Conservation (phyloP, 2,888 invertebrate species). For the Latrodectus hesperus region DNA sequence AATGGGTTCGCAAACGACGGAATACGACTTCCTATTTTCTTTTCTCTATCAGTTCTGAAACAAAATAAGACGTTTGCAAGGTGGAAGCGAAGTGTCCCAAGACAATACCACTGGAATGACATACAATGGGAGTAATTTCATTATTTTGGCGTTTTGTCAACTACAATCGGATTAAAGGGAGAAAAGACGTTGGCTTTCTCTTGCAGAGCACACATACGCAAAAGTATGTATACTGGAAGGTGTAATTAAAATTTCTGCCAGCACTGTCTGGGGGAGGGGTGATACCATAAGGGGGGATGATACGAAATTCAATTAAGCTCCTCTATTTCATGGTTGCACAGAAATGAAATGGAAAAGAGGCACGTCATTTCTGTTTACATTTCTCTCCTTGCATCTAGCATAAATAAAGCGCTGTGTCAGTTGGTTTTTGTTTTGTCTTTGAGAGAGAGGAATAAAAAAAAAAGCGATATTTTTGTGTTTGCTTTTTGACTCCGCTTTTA, state of each 20-base stretch:
- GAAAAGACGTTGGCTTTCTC: background rate
- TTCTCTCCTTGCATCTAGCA: too few relatives aligned
- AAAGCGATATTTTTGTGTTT: too few relatives aligned
- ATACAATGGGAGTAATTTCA: constrained; percentile 47
- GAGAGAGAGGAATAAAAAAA: too few relatives aligned
- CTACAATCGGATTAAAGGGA: constrained; percentile 49
- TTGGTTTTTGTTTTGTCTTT: too few relatives aligned
- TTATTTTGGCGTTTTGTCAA: constrained; percentile 62
- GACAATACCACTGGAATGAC: constrained; percentile 13
- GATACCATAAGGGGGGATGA: background rate
- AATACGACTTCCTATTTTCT: too few relatives aligned
- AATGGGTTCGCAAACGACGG: too few relatives aligned
- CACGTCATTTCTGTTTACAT: background rate
- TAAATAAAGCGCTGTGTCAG: too few relatives aligned
- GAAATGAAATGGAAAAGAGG: background rate
- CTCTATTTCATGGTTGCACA: background rate
- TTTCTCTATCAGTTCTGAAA: background rate
- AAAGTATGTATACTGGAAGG: background rate
- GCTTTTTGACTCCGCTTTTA: too few relatives aligned
- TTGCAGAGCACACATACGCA: background rate
- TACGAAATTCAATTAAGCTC: background rate
- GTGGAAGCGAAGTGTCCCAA: background rate
- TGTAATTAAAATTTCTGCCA: background rate
- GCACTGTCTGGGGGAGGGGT: too few relatives aligned
- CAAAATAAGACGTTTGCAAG: background rate